Evolutionary conservation across 2,113 vertebrate species (phyloP).

Genomic region (Apistogramma diplotaenia): DNA sequence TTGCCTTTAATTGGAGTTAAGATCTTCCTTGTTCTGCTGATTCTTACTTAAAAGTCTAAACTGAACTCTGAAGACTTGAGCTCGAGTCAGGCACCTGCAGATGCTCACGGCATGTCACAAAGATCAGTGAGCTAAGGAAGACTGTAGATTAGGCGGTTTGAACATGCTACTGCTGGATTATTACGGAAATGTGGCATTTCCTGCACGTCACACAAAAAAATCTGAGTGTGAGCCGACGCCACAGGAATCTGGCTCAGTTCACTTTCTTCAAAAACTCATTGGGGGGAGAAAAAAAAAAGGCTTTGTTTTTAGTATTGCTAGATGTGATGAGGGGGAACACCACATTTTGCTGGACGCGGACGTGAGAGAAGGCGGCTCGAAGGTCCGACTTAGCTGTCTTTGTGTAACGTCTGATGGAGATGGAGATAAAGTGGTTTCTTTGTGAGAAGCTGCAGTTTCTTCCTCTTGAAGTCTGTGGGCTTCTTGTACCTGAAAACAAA

Average conservation of each 20-base stretch:
- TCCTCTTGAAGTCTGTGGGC: slow-evolving; percentile 98
- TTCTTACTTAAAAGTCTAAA: not conserved
- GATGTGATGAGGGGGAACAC: slow-evolving; percentile 37
- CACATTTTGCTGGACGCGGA: slow-evolving; percentile 42
- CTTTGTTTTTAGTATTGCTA: slow-evolving; percentile 51
- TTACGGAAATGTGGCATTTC: not conserved
- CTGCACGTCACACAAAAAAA: not conserved
- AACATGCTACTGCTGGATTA: slow-evolving; percentile 8
- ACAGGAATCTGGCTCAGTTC: slow-evolving; percentile 15
- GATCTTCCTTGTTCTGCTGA: not conserved
- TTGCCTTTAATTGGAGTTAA: not conserved
- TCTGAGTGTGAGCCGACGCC: not conserved
- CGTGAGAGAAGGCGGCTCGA: not conserved
- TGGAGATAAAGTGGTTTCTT: slow-evolving; percentile 99
- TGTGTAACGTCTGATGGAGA: slow-evolving; percentile 94
- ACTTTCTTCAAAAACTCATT: slow-evolving; percentile 3
- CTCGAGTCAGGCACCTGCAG: not conserved
- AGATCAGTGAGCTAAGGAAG: slow-evolving; percentile 34
- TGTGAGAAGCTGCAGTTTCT: slow-evolving; percentile 95
- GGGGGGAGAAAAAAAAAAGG: rapidly evolving
- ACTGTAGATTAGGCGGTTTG: slow-evolving; percentile 11
- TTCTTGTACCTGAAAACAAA: slow-evolving; percentile 91
- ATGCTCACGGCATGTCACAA: not conserved
- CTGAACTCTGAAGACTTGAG: not conserved
- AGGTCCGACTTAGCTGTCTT: slow-evolving; percentile 81